Evolutionary conservation across 2,797 vertebrate species (phyloP).

Genomic region (Orientallactaga sibirica): DNA sequence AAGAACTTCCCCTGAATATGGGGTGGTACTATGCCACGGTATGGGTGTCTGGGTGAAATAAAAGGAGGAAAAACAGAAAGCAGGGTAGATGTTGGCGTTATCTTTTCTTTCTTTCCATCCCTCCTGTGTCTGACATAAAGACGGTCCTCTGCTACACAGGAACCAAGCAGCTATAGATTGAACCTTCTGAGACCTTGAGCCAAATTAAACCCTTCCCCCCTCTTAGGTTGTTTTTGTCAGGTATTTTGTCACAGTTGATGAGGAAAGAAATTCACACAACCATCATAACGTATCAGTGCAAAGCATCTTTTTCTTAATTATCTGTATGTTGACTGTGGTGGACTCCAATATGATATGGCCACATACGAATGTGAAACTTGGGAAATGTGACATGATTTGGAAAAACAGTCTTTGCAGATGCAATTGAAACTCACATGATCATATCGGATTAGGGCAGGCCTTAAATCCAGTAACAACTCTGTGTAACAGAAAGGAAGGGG

Average conservation of each 20-base stretch:
- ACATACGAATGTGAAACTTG: background rate
- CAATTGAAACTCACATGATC: background rate
- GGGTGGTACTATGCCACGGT: background rate
- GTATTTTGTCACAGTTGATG: background rate
- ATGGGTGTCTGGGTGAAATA: too few relatives aligned
- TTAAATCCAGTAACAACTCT: background rate
- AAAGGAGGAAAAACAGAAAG: background rate
- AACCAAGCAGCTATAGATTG: background rate
- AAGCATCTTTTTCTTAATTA: background rate
- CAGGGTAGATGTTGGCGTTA: too few relatives aligned
- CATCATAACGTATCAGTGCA: background rate
- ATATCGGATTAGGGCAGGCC: background rate
- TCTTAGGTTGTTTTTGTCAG: too few relatives aligned
- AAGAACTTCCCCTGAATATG: background rate
- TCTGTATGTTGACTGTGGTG: background rate
- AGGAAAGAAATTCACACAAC: too few relatives aligned
- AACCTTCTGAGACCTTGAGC: background rate
- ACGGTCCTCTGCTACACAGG: background rate
- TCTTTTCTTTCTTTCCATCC: background rate
- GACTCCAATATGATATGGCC: background rate
- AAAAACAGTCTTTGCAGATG: background rate
- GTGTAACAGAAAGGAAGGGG: background rate
- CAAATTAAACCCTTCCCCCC: background rate
- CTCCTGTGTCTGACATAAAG: background rate
- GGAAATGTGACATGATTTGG: background rate